Evolutionary conservation across 1,140 invertebrate genomes (phyloP).

Genomic region (Lethrus apterus): DNA sequence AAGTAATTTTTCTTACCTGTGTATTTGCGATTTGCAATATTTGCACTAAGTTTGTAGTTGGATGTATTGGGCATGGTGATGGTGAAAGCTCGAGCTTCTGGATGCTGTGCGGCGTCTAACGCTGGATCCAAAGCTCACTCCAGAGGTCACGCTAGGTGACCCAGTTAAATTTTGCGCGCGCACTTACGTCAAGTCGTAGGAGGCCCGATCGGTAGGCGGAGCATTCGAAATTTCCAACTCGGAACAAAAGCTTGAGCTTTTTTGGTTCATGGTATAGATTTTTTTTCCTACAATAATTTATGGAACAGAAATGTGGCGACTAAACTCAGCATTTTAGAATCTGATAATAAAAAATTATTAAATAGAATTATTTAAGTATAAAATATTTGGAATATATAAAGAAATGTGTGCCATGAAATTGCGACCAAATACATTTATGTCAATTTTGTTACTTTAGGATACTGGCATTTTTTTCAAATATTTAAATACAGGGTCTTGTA

Average conservation of each 20-base stretch:
- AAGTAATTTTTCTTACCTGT: slow-evolving; percentile 41
- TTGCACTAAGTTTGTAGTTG: slow-evolving; percentile 36
- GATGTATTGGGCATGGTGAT: slow-evolving; percentile 35
- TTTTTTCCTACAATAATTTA: not conserved
- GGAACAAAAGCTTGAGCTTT: slow-evolving; percentile 5
- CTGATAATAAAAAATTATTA: too few relatives aligned
- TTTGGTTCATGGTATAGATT: slow-evolving; percentile 1
- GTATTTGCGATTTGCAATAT: slow-evolving; percentile 32
- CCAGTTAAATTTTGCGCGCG: slow-evolving; percentile 34
- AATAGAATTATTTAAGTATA: too few relatives aligned
- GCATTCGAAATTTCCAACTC: not conserved
- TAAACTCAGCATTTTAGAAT: too few relatives aligned
- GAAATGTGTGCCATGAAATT: too few relatives aligned
- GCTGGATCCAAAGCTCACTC: slow-evolving; percentile 24
- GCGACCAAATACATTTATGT: too few relatives aligned
- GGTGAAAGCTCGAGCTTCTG: slow-evolving; percentile 32
- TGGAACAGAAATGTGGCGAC: too few relatives aligned
- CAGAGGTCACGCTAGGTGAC: slow-evolving; percentile 38
- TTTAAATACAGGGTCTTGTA: too few relatives aligned
- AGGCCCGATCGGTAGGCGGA: slow-evolving; percentile 20
- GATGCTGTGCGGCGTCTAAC: slow-evolving; percentile 33
- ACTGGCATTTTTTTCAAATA: too few relatives aligned
- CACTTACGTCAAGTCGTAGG: slow-evolving; percentile 29
- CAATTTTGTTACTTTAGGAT: too few relatives aligned
- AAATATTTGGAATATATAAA: too few relatives aligned